These are phyloP conservation scores for Clarias macrocephalus DNA, from an alignment of 2,113 vertebrate species.

Conservation along the genomic window DNA sequence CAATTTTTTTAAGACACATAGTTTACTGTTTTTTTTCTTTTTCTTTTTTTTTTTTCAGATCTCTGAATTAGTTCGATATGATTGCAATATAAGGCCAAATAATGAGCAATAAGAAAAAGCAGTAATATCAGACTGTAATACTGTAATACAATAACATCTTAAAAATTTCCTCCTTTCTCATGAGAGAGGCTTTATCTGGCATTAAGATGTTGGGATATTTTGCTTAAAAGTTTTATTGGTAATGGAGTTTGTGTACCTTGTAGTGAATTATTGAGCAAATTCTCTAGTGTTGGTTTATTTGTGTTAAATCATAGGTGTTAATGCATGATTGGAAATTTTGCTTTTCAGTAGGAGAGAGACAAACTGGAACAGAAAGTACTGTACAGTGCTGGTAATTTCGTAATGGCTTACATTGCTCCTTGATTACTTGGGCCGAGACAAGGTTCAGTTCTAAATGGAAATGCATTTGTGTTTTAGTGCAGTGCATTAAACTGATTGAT, in stretches of 20 bases:
- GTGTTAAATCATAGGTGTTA: constrained; percentile 7
- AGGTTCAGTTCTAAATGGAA: constrained; percentile 52
- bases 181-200: constrained; percentile 15
- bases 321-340: constrained; percentile 17
- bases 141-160: neutral
- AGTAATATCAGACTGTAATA: neutral
- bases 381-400: constrained; percentile 50
- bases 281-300: neutral
- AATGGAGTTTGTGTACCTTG: neutral
- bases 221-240: constrained; percentile 25
- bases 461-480: constrained; percentile 54
- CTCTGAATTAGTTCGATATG: neutral
- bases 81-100: neutral
- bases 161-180: neutral
- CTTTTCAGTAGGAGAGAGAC: constrained; percentile 30
- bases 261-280: too few species aligned
- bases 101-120: neutral
- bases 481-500: constrained; percentile 60
- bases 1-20: neutral
- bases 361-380: constrained; percentile 46
- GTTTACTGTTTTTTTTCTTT: neutral
- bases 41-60: neutral
- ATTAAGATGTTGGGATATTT: constrained; percentile 9
- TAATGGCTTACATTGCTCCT: constrained; percentile 56
- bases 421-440: constrained; percentile 51